Evolutionary conservation across 2,888 invertebrate species (phyloP).

Genomic region (Drosophila trichaetosa): DNA sequence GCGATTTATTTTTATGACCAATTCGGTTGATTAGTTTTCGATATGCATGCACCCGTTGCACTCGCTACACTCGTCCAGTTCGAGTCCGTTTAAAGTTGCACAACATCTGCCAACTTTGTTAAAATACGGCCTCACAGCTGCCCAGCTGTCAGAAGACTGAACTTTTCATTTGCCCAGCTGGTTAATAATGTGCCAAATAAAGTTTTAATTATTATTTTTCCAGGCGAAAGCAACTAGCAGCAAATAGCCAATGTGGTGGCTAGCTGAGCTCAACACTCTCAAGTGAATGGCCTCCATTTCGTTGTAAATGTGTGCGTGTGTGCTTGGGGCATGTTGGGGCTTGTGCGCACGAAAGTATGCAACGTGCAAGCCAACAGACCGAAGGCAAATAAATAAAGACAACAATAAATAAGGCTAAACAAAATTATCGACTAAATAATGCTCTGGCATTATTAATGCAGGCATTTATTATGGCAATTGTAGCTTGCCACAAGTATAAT

Average conservation of each 20-base stretch:
- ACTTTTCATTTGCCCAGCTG: conserved; percentile 40
- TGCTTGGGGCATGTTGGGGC: neutral
- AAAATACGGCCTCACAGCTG: conserved; percentile 16
- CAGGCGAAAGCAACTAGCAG: conserved; percentile 19
- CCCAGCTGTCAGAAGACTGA: conserved; percentile 13
- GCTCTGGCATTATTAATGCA: conserved; percentile 15
- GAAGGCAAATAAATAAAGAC: conserved; percentile 15
- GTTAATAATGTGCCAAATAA: conserved; percentile 45
- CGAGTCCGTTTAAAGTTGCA: conserved; percentile 64
- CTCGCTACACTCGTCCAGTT: conserved; percentile 31
- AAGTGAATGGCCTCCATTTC: conserved; percentile 2
- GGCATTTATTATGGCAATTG: neutral
- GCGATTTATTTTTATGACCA: conserved; percentile 81
- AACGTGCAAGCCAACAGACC: conserved; percentile 12
- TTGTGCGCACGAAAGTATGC: conserved; percentile 42
- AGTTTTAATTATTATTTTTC: conserved; percentile 65
- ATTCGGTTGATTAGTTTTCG: conserved; percentile 81
- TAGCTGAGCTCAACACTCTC: conserved; percentile 23
- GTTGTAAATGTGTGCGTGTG: neutral
- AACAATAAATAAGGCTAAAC: neutral
- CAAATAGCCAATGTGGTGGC: conserved; percentile 21
- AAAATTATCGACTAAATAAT: conserved; percentile 16
- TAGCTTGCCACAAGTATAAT: neutral
- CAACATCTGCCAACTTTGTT: conserved; percentile 43
- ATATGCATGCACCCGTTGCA: conserved; percentile 70